A percentile compares a stretch with the other conserved stretches of the same genome.
These are phyloP conservation scores for Octomys mimax DNA, from an alignment of 2,797 vertebrate species.

Conservation along the genomic window DNA sequence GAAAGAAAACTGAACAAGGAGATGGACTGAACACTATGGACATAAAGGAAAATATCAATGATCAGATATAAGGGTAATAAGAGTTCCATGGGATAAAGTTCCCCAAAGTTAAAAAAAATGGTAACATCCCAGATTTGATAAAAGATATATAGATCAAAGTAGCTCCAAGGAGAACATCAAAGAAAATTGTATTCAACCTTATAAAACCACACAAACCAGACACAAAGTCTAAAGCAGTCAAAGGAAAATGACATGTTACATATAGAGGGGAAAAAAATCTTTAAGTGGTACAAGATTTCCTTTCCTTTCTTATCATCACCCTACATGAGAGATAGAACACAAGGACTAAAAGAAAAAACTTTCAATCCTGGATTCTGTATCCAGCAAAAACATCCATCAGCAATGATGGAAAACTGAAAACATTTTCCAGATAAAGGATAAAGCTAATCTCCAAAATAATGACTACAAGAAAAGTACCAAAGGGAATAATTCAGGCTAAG, in stretches of 20 bases:
- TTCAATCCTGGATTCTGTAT: background rate
- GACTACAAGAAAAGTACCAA: background rate
- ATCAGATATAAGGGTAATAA: background rate
- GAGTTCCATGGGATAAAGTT: background rate
- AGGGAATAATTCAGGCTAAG: background rate
- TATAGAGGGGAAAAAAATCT: background rate
- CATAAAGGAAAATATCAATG: background rate
- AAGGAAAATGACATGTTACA: background rate
- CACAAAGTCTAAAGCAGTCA: slow-evolving; percentile 32
- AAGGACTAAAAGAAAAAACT: background rate
- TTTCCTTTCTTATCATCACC: background rate
- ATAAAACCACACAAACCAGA: slow-evolving; percentile 9
- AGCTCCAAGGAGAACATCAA: background rate
- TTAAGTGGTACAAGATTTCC: background rate
- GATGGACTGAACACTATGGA: background rate
- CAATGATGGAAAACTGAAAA: slow-evolving; percentile 19
- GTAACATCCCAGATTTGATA: background rate
- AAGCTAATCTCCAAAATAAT: background rate
- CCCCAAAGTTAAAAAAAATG: background rate
- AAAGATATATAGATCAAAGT: background rate
- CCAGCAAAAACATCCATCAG: background rate
- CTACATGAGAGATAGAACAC: background rate
- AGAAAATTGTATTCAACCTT: background rate
- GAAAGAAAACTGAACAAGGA: background rate
- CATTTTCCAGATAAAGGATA: background rate